Base-by-base conservation (phyloP, 1,140 invertebrate species). In the Branchinecta lynchi region DNA sequence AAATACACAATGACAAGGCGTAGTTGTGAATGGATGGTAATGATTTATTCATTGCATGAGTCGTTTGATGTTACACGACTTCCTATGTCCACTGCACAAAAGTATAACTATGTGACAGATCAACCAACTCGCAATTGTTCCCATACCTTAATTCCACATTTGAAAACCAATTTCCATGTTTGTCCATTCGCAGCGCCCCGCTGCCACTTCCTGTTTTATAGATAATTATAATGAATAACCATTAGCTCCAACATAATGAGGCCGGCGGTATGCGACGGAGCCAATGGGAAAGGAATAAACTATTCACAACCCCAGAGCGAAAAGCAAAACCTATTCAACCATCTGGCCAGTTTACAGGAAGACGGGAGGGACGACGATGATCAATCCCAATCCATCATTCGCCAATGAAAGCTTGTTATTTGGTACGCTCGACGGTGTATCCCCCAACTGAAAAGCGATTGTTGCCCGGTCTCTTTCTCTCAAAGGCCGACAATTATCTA, bases 391-490 rank as follows among this genome's bases (percentile, higher is more conserved):
- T 60, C 51, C 51, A 60, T 60, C 51, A 60, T 60, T 60, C 6
- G 51, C 51, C 51, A 60, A 60, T 60, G 51, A 60, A 60, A 60
- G 51, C 51, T 60, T 60, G 51, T 60, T 60, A 60, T 60, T 60
- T 60, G 51, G 12, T 60, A 60, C 51, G 51, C 51, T 60, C 51
- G 17, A 60, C 51, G 51, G 51, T 60, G 51, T 60, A 60, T 60
- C 51, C 51, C 51, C 51, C 12, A 60, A 60, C 51, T 60, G 51
- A 60, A 60, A 60, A 60, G 51, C 51, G 17, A 60, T 60, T 60
- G 51, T 60, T 60, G 51, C 12, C 12, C 17, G 17, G 12, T 60
- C 51, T 60, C 17, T 60, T 60, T 20, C 17, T 60, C 12, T 60
- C 12, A 3, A 3, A 1, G 51, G 12, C 17, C 12, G 51, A 60